These are phyloP conservation scores for Tetragonisca angustula DNA, from an alignment of 2,888 invertebrate genomes.

Conservation along the genomic window DNA sequence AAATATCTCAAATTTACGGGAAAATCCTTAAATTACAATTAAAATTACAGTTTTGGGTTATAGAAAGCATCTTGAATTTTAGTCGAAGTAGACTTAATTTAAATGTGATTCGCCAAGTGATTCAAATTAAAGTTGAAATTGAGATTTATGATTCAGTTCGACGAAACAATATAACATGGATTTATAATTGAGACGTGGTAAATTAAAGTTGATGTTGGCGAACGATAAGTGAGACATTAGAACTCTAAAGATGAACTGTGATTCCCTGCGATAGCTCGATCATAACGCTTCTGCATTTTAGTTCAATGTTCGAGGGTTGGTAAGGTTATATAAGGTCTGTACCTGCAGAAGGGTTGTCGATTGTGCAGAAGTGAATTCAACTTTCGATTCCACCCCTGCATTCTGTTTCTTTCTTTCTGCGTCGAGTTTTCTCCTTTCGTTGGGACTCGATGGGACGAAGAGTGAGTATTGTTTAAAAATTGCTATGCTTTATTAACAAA, in stretches of 20 bases:
- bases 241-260: too few relatives aligned
- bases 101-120: background rate
- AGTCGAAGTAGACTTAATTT: background rate
- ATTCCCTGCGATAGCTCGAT: background rate
- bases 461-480: background rate
- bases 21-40: too few relatives aligned
- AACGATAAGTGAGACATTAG: too few relatives aligned
- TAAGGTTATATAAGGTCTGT: slow-evolving; percentile 35
- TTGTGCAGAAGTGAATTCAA: slow-evolving; percentile 2
- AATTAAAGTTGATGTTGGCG: too few relatives aligned
- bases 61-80: too few relatives aligned
- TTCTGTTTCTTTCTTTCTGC: background rate
- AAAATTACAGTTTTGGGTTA: too few relatives aligned
- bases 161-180: too few relatives aligned
- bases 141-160: background rate
- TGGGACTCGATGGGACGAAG: background rate
- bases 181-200: too few relatives aligned
- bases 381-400: background rate
- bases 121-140: background rate
- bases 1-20: too few relatives aligned
- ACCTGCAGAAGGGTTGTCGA: slow-evolving; percentile 14
- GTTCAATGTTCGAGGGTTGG: background rate
- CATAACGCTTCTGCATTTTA: background rate
- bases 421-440: background rate
- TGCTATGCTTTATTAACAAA: background rate